Conservation (phyloP, 2,113 vertebrate genomes). For the Candoia aspera region DNA sequence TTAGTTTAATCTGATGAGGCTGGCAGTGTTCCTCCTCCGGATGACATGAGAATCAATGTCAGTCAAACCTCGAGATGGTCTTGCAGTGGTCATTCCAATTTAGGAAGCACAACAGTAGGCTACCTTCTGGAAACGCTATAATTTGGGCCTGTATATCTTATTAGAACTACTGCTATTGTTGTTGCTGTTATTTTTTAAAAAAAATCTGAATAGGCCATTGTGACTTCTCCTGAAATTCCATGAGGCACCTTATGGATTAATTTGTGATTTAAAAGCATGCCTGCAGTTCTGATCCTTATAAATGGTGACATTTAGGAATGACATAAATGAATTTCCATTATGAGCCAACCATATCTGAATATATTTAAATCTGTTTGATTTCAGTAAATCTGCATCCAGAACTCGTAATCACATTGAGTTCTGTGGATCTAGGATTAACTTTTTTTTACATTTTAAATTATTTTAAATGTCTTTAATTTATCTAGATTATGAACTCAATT, state of each 20-base stretch:
- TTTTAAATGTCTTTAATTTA: neutral
- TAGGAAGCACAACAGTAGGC: slow-evolving; percentile 63
- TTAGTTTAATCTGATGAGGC: slow-evolving; percentile 54
- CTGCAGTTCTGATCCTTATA: neutral
- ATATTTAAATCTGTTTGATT: neutral
- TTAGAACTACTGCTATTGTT: neutral
- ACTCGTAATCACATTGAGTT: neutral
- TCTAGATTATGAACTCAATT: neutral
- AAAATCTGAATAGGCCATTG: slow-evolving; percentile 54
- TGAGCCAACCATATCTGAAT: neutral
- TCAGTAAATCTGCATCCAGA: neutral
- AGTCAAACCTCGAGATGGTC: slow-evolving; percentile 61
- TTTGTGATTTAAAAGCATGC: neutral
- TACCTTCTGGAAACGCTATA: slow-evolving; percentile 61
- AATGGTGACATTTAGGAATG: neutral
- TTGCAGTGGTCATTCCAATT: slow-evolving; percentile 62
- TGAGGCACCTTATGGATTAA: slow-evolving; percentile 31
- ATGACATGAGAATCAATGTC: slow-evolving; percentile 61
- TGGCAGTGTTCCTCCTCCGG: slow-evolving; percentile 67
- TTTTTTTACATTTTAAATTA: neutral
- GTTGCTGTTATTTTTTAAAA: neutral
- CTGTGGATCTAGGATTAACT: neutral
- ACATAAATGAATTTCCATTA: neutral
- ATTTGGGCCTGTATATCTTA: slow-evolving; percentile 56
- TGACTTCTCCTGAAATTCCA: slow-evolving; percentile 26